Conservation (phyloP, 2,888 invertebrate species). For the Carcina quercana region DNA sequence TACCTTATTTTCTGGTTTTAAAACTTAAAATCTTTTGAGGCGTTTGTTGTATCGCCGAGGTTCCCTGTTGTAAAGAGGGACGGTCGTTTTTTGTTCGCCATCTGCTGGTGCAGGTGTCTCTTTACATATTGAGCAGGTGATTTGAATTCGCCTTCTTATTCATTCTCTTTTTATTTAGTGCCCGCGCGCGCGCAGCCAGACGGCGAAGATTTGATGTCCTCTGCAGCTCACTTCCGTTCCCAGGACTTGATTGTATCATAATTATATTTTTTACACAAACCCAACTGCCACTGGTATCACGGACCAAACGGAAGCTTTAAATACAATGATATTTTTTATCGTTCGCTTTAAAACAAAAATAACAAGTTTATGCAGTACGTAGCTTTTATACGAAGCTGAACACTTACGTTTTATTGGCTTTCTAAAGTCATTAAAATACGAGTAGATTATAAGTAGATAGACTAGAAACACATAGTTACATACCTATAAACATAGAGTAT, state of each 20-base stretch:
- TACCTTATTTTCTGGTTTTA: background rate
- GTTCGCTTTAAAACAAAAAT: background rate
- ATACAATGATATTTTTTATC: slow-evolving; percentile 4
- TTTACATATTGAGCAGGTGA: slow-evolving; percentile 67
- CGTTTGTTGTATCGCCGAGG: slow-evolving; percentile 21
- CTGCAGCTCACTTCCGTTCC: slow-evolving; percentile 9
- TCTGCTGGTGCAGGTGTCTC: slow-evolving; percentile 66
- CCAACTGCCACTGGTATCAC: slow-evolving; percentile 4
- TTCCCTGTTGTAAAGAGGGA: slow-evolving; percentile 33
- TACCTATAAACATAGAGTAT: too few species aligned
- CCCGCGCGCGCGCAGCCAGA: background rate
- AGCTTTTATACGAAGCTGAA: too few species aligned
- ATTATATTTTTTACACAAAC: slow-evolving; percentile 7
- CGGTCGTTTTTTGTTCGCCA: slow-evolving; percentile 53
- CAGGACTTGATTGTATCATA: slow-evolving; percentile 9
- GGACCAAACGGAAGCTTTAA: slow-evolving; percentile 7
- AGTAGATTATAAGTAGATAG: too few species aligned
- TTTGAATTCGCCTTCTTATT: slow-evolving; percentile 48
- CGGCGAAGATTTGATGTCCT: slow-evolving; percentile 11
- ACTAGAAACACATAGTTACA: too few species aligned
- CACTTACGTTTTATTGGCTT: too few species aligned
- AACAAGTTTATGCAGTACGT: background rate
- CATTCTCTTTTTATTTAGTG: slow-evolving; percentile 5
- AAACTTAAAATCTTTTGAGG: slow-evolving; percentile 3
- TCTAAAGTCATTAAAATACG: too few species aligned